Base-by-base conservation (phyloP, 2,888 invertebrate genomes). In the Scaptodrosophila latifasciaeformis region DNA sequence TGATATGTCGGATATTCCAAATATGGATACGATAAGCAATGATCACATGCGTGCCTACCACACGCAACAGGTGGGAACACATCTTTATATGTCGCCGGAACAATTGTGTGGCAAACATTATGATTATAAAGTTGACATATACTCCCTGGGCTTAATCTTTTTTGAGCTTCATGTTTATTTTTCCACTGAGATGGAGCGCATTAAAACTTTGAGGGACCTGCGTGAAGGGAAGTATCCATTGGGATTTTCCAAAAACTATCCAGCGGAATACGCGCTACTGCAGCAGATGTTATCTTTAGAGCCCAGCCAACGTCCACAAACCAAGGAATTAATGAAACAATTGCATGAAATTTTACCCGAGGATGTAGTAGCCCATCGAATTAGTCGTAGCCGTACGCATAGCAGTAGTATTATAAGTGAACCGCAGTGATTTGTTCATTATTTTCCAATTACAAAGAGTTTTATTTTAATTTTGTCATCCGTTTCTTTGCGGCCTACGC, bases 11-110 rank as follows among this genome's bases (percentile, higher is more conserved):
- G 92, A 92, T 69, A 88, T 87, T 49, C 87, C 85, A 17, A 84
- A 86, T 61, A 82, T 83, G 45, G 75, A 81, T 1, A 78, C 81
- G 60, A 60, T 77, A 54, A 68, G 83, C 67, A 70, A 84, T 52
- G 79, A 81, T 59, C 60, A 77, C 17, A 70, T 74, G 13, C 79
- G 76, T 58, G 70, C 69, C 0, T 84, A 88, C 0, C 91, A 91
- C 67, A 92, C 92, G 0, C 88, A 90, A 81, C 88, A 89, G 85
- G 92, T 92, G 56, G 92, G 99, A 18, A 99, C 99, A 0, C 92
- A 93, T 63, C 88, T 98, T 1, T 99, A 99, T 86, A 99, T 99
- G 99, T 97, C 97, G 31, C 99, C 99, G 1, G 99, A 99, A 84
- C 98, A 98, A 87, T 87, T 92, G 21, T 87, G 88, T 9, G 92